Conservation (phyloP, 2,888 invertebrate genomes). For the Mystacides longicornis region DNA sequence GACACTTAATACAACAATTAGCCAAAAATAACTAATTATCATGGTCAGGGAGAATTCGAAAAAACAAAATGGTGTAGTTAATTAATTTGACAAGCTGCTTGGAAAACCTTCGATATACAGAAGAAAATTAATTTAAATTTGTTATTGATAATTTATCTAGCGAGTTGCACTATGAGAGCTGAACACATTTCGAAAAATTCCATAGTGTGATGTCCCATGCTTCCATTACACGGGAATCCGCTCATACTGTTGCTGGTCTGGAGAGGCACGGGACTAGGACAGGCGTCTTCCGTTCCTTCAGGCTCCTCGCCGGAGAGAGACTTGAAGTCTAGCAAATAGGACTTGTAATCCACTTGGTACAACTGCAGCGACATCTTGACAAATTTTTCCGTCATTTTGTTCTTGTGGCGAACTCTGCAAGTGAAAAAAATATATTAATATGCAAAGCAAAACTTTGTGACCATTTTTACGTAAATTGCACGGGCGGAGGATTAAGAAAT, state of each 20-base stretch:
- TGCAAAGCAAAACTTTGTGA: no score
- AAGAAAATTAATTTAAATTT: no score
- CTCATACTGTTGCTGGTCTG: slow-evolving; percentile 32
- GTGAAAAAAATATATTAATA: no score
- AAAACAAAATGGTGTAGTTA: no score
- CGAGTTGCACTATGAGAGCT: slow-evolving; percentile 93
- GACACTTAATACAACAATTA: no score
- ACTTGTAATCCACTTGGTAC: slow-evolving; percentile 98
- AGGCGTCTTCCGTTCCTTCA: slow-evolving; percentile 40
- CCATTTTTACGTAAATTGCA: no score
- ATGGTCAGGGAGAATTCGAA: no score
- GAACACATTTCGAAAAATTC: slow-evolving; percentile 99
- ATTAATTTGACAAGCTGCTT: no score
- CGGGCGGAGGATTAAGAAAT: no score
- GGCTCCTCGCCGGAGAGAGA: slow-evolving; percentile 76
- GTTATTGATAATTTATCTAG: slow-evolving; percentile 56
- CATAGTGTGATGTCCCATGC: slow-evolving; percentile 89
- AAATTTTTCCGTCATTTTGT: slow-evolving; percentile 72
- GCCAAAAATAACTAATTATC: no score
- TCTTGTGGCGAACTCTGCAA: slow-evolving; percentile 79
- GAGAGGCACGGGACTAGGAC: slow-evolving; percentile 26
- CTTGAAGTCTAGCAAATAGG: slow-evolving; percentile 96
- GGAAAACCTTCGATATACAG: no score
- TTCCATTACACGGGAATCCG: slow-evolving; percentile 26
- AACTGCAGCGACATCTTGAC: slow-evolving; percentile 98